phyloP scores from a whole-genome alignment of 2,113 vertebrate genomes.

The Gobio gobio region DNA sequence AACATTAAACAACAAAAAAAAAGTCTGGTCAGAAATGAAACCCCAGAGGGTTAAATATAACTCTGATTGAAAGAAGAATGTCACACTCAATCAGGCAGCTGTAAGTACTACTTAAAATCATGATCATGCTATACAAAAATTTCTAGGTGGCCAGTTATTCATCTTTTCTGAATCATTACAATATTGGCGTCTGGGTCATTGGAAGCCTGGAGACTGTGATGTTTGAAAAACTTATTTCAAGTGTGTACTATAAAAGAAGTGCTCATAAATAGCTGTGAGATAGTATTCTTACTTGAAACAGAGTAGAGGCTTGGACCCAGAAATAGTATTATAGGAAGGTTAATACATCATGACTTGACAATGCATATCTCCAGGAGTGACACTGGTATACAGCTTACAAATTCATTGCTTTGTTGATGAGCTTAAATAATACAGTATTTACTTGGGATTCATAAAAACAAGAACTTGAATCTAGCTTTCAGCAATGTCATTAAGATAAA shows the following conservation, averaged over 20 bases:
- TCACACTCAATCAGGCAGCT: background rate
- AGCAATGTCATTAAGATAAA: background rate
- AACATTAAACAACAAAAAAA: too few relatives aligned
- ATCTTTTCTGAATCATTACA: background rate
- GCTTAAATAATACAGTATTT: too few relatives aligned
- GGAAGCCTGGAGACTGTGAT: background rate
- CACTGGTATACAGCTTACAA: background rate
- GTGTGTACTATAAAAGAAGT: background rate
- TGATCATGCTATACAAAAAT: background rate
- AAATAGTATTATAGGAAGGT: background rate
- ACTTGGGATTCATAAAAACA: too few relatives aligned
- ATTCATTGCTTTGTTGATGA: background rate
- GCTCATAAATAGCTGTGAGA: background rate
- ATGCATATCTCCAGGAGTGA: background rate
- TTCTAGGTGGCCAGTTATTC: background rate
- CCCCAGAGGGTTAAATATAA: too few relatives aligned
- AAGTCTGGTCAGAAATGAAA: too few relatives aligned
- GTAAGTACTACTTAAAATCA: background rate
- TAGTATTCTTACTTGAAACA: too few relatives aligned
- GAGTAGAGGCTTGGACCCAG: background rate
- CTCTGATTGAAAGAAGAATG: too few relatives aligned
- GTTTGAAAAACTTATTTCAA: background rate
- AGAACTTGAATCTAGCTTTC: too few relatives aligned
- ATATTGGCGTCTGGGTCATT: background rate
- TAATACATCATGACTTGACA: background rate